phyloP scores from a whole-genome alignment of 92 coral and sea anemone genomes.

The Epizoanthus ramosus region DNA sequence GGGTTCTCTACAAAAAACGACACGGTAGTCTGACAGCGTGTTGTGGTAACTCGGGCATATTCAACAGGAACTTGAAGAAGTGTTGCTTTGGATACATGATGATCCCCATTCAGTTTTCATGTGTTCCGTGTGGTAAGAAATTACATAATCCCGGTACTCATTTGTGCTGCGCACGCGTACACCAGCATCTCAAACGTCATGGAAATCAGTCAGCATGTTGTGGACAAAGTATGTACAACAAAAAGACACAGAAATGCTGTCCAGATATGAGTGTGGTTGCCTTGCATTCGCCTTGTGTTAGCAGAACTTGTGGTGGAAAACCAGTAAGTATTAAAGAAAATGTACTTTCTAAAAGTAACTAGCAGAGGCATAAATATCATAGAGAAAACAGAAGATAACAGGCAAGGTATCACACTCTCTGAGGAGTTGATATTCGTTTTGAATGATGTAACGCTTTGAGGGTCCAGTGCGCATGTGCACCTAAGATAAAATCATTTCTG shows the following conservation, averaged over 20 bases:
- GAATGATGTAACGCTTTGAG: too few relatives aligned
- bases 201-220: too few relatives aligned
- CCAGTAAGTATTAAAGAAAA: too few relatives aligned
- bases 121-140: slow-evolving; percentile 16
- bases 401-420: too few relatives aligned
- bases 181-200: slow-evolving; percentile 3
- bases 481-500: too few relatives aligned
- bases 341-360: too few relatives aligned
- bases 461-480: too few relatives aligned
- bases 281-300: not conserved
- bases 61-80: not conserved
- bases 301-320: not conserved
- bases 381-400: too few relatives aligned
- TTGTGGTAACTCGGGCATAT: slow-evolving; percentile 24
- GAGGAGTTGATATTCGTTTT: too few relatives aligned
- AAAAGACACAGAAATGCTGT: slow-evolving; percentile 1
- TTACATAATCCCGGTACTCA: slow-evolving; percentile 6
- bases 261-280: slow-evolving; percentile 5
- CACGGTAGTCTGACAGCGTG: slow-evolving; percentile 10
- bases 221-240: not conserved
- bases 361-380: too few relatives aligned
- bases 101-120: not conserved
- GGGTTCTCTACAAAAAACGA: not conserved
- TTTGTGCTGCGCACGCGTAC: not conserved
- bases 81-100: slow-evolving; percentile 31